Base-by-base conservation (phyloP, 2,797 vertebrate genomes). In the Momotus momota region DNA sequence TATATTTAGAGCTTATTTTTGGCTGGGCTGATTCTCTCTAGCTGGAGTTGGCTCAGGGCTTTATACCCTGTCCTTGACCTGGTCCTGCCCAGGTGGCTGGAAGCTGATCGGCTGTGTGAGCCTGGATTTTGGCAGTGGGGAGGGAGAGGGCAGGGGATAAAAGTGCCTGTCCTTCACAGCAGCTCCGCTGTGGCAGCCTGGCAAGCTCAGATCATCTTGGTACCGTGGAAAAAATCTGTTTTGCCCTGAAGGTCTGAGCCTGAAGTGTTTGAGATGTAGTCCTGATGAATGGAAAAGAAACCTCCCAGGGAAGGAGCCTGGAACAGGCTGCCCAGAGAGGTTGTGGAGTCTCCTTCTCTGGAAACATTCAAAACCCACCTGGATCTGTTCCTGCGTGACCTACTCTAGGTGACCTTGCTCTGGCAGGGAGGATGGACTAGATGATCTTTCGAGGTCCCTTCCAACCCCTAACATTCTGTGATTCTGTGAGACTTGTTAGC, bases 1-100 rank as follows among this genome's bases (percentile, higher is more conserved):
- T 95, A 21, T 57, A 75, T 86, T 94, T 91, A 86, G 46, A 90
- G 51, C 58, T 86, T 67, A 1, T n/a, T 91, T 96, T 88, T 80
- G 77, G 89, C 85, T 22, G 43, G 55, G 70, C 45, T 74, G 22
- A 40, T 9, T 46, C 48, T 88, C 61, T 74, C 38, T 27, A 43
- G 60, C 22, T 61, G 81, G 64, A 62, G 41, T 1, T 61, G 81
- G 61, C 87, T 58, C 71, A 9, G 61, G 84, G 57, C 38, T 91
- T 89, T 40, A 26, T 0, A 0, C 52, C 38, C 79, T 87, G 83
- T 70, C 69, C 65, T 91, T 4, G 1, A 26, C 46, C 1, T 9
- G 64, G 57, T 51, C 75, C 81, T 88, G 79, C 35, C 81, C 86
- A 89, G 81, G 91, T 86, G 86, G 84, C 27, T 81, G 94, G 91